phyloP scores from a whole-genome alignment of 92 coral and sea anemone species.

The Pocillopora grandis region DNA sequence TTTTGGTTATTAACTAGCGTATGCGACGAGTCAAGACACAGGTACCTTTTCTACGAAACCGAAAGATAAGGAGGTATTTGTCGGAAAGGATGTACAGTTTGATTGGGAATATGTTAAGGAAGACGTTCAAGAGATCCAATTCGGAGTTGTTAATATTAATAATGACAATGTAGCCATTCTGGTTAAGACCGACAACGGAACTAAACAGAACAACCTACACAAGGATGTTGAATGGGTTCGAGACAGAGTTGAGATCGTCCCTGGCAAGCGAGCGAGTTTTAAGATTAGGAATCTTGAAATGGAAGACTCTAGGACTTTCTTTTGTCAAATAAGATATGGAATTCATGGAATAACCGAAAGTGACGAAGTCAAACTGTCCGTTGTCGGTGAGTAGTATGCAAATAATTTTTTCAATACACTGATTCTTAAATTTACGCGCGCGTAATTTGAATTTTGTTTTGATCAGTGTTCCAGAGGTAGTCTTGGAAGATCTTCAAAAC shows the following conservation, averaged over 20 bases:
- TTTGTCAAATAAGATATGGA: constrained; percentile 22
- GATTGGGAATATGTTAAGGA: constrained; percentile 52
- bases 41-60: constrained; percentile 50
- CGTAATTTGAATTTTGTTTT: constrained; percentile 12
- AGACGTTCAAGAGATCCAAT: constrained; percentile 1
- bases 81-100: constrained; percentile 54
- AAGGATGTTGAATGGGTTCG: not conserved
- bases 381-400: constrained; percentile 60
- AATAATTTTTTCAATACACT: not conserved
- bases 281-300: constrained; percentile 29
- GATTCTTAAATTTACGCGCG: not conserved
- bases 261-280: constrained; percentile 48
- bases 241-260: constrained; percentile 31
- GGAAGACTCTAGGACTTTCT: constrained; percentile 52
- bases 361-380: constrained; percentile 36
- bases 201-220: not conserved
- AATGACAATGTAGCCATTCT: not conserved
- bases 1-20: not conserved
- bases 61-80: constrained; percentile 62
- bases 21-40: not conserved
- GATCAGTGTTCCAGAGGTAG: not conserved
- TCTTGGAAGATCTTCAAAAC: not conserved
- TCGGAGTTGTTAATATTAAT: constrained; percentile 18
- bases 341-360: not conserved
- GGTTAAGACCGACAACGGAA: constrained; percentile 13